phyloP scores from a whole-genome alignment of 1,140 invertebrate genomes.

The Cotesia typhae region DNA sequence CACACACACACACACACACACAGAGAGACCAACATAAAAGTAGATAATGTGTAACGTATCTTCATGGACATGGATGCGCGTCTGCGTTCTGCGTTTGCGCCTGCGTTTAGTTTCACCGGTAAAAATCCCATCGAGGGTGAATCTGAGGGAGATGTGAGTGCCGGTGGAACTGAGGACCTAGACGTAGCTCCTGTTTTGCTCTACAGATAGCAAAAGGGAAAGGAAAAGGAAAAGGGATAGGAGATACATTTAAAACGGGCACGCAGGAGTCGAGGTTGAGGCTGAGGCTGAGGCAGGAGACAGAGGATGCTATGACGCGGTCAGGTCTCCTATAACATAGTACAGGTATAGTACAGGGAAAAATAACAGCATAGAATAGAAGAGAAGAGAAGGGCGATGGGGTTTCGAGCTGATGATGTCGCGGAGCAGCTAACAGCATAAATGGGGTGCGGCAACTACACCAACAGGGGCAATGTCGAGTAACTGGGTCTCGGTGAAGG shows the following conservation, averaged over 20 bases:
- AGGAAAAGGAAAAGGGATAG: neutral
- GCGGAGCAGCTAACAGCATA: constrained; percentile 24
- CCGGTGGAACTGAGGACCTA: constrained; percentile 5
- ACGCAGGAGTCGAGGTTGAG: constrained; percentile 26
- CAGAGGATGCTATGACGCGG: no score
- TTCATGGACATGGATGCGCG: constrained; percentile 34
- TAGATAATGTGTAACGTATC: no score
- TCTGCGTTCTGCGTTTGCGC: constrained; percentile 58
- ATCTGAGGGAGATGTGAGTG: no score
- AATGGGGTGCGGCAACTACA: constrained; percentile 47
- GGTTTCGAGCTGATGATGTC: constrained; percentile 22
- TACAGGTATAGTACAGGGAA: no score
- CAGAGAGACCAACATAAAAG: no score
- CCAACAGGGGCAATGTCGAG: constrained; percentile 65
- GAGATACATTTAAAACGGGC: neutral
- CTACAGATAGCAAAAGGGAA: neutral
- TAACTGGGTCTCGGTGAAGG: constrained; percentile 66
- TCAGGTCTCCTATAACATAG: no score
- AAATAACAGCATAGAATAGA: constrained; percentile 6
- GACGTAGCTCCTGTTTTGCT: neutral
- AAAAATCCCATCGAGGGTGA: neutral
- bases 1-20: no score
- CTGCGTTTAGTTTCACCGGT: constrained; percentile 42
- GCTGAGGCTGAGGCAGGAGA: constrained; percentile 31
- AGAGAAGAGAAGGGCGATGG: constrained; percentile 17